Conservation (phyloP, 2,888 invertebrate genomes). For the Teinopalpus imperialis region DNA sequence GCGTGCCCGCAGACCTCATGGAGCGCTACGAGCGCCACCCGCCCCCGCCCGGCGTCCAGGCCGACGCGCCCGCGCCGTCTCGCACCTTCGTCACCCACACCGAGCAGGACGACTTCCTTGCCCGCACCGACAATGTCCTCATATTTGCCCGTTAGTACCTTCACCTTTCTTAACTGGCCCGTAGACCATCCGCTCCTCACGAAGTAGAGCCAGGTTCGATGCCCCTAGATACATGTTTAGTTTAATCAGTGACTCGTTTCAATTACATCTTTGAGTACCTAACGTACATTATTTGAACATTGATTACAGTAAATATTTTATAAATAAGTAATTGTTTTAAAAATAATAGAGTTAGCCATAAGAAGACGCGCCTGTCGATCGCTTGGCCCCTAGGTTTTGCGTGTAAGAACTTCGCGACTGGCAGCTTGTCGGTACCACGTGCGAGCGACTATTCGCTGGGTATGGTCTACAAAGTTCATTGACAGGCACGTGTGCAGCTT, state of each 20-base stretch:
- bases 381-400: slow-evolving; percentile 14
- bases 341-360: neutral
- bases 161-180: slow-evolving; percentile 16
- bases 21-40: slow-evolving; percentile 74
- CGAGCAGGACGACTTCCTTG: slow-evolving; percentile 85
- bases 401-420: slow-evolving; percentile 20
- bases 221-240: slow-evolving; percentile 39
- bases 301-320: too few relatives aligned
- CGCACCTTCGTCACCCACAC: slow-evolving; percentile 78
- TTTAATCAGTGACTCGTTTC: slow-evolving; percentile 15
- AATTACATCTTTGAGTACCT: neutral
- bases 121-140: slow-evolving; percentile 85
- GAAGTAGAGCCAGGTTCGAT: slow-evolving; percentile 51
- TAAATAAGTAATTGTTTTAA: neutral
- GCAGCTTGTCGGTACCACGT: slow-evolving; percentile 47
- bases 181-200: slow-evolving; percentile 12
- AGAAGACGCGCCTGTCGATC: neutral
- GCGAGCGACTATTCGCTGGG: slow-evolving; percentile 47
- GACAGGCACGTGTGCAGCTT: slow-evolving; percentile 79
- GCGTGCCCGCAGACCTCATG: slow-evolving; percentile 81
- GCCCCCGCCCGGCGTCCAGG: slow-evolving; percentile 82
- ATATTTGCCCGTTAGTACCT: slow-evolving; percentile 85
- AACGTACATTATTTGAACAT: neutral
- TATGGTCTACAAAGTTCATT: slow-evolving; percentile 74
- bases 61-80: slow-evolving; percentile 80